Percentiles rank a stretch among this genome's conserved stretches.
phyloP scores from a whole-genome alignment of 2,113 vertebrate species.

The Pseudonaja textilis region DNA sequence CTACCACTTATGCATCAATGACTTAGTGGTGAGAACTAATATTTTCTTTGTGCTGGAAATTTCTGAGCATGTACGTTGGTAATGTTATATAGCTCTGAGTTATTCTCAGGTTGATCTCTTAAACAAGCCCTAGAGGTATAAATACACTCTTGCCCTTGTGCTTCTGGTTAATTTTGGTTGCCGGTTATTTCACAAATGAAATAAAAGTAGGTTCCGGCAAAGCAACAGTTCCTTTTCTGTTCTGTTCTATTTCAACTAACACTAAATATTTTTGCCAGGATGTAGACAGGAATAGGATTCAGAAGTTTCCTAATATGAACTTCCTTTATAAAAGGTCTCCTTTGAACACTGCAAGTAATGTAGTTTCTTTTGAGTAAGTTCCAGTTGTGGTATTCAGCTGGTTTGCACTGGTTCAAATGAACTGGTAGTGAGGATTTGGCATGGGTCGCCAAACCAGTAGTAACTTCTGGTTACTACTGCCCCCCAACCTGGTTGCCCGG shows the following conservation, averaged over 20 bases:
- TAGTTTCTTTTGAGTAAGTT: not conserved
- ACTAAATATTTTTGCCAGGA: not conserved
- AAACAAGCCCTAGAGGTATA: not conserved
- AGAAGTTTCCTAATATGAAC: too few species aligned
- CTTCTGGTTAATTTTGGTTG: not conserved
- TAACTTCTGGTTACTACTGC: too few species aligned
- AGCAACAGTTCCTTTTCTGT: not conserved
- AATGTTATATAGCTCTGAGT: not conserved
- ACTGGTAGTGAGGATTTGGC: too few species aligned
- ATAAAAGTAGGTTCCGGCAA: not conserved
- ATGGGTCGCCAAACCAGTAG: too few species aligned
- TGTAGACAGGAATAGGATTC: not conserved
- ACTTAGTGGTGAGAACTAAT: not conserved
- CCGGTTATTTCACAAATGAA: not conserved
- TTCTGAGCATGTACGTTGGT: not conserved
- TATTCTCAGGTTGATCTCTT: too few species aligned
- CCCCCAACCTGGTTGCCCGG: too few species aligned
- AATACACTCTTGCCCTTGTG: not conserved
- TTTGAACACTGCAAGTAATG: not conserved
- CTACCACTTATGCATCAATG: not conserved
- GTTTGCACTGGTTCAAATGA: too few species aligned
- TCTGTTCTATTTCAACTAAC: not conserved
- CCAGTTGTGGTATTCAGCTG: too few species aligned
- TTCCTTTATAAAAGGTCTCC: not conserved
- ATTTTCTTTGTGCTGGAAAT: not conserved